Evolutionary conservation across 1,140 invertebrate genomes (phyloP), one percentile per base, ranked within the genome.

Genomic region (Metopolophium dirhodum): DNA sequence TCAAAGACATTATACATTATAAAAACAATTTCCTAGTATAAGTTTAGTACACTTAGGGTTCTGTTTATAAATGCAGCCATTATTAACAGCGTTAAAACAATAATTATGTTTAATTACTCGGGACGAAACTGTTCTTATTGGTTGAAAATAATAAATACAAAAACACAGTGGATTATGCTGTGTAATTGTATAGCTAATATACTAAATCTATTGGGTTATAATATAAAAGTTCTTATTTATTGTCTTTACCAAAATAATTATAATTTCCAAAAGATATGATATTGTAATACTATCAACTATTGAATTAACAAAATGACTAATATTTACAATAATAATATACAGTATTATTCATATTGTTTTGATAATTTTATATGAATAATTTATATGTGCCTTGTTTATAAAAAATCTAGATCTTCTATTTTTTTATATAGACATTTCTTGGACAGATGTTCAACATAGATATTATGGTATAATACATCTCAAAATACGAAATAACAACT

Each of bases 11-110:
- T 41, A 83, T 83, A 83, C 37, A 77, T n/a, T n/a, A 77, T 23
- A 41, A 83, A 83, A 83, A 83, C 82, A 41, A 83, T 83, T 83
- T 83, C 82, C 82, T 41, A 23, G 35, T 23, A 22, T 1, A 83
- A 37, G 37, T 83, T 83, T 23, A 83, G 37, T 83, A 41, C 22
- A 41, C 82, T 83, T 23, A 23, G 37, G 37, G 37, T 41, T 83
- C 82, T 35, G 82, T 83, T 83, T 41, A 41, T 41, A 77, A 77
- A 77, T 77, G 30, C 14, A 7, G 30, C 30, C 61, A 77, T 77
- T 77, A 77, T 77, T 77, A 77, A 77, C 61, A 77, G 61, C 61
- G n/a, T 77, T 77, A 77, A 77, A 77, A 77, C 61, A 35, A 77
- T 77, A 77, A n/a, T 77, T 77, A 77, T 77, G n/a, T 77, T 18